Base-by-base conservation (phyloP, 2,113 vertebrate species). In the Tachysurus fulvidraco region DNA sequence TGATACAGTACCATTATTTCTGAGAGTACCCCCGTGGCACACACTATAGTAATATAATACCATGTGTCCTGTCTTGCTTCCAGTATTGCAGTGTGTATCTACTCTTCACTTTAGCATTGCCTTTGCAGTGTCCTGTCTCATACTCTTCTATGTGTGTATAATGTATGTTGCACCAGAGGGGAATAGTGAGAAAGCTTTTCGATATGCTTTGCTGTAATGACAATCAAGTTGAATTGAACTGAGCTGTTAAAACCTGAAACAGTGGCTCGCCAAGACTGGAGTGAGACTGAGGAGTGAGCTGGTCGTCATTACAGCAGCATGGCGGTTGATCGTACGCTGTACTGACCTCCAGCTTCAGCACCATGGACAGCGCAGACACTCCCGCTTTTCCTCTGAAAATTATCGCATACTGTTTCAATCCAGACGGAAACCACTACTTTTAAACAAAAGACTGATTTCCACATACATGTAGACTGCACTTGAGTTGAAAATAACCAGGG, bases 331-430 rank as follows among this genome's bases (percentile, higher is more conserved):
- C 44, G 2, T 1, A 73, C 59, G 41, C 84, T 73, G 54, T n/a
- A 23, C 71, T n/a, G 28, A 65, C 36, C 21, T 17, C 71, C 17
- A 81, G n/a, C 83, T 91, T 57, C 85, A 89, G 73, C 87, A 87
- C 88, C 89, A 79, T 30, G 79, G 74, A 87, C 89, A 73, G 85
- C 62, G 52, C 59, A 55, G 30, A 30, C 41, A 79, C 13, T 9
- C 41, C 25, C 14, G 13, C 17, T 57, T 50, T 30, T 16, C 76
- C 19, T 16, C 19, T 57, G 19, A 77, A 77, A 44, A 73, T 10
- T 1, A 4, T 5, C 5, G 46, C 46, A 50, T 74, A 41, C 12
- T 76, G 28, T 59, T 23, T 59, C 19, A 79, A 9, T 10, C 13
- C 17, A 79, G 2, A 59, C 5, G 36, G 16, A 59, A 28, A 21